Evolutionary conservation across 92 coral and sea anemone species (phyloP).

Genomic region (Palythoa heliodiscus): DNA sequence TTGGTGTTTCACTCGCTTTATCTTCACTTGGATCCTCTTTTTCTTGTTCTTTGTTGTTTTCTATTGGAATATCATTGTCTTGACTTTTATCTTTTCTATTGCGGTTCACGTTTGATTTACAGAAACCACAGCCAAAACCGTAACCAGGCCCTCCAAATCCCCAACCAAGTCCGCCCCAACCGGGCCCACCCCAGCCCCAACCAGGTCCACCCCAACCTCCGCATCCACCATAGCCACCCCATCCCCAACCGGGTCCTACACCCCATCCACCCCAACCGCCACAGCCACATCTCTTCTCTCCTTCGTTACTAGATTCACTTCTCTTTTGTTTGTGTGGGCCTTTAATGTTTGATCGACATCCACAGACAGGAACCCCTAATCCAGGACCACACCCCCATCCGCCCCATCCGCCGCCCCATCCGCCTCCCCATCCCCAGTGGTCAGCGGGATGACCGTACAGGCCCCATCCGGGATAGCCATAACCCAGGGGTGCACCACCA

Average conservation of each 20-base stretch:
- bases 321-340: constrained; percentile 34
- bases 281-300: constrained; percentile 60
- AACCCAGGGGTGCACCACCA: constrained; percentile 63
- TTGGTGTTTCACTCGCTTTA: neutral
- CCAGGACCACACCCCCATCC: constrained; percentile 54
- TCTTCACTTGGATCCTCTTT: constrained; percentile 4
- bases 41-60: constrained; percentile 25
- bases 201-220: constrained; percentile 59
- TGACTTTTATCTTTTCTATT: constrained; percentile 15
- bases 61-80: constrained; percentile 16
- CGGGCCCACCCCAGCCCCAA: constrained; percentile 34
- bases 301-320: constrained; percentile 25
- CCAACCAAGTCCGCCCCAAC: constrained; percentile 29
- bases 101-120: constrained; percentile 75
- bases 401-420: constrained; percentile 47
- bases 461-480: constrained; percentile 88
- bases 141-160: constrained; percentile 50
- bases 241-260: constrained; percentile 37
- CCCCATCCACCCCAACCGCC: constrained; percentile 33
- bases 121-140: constrained; percentile 63
- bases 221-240: constrained; percentile 72
- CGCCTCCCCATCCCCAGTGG: constrained; percentile 61
- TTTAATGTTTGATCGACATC: constrained; percentile 56
- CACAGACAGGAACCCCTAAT: constrained; percentile 46
- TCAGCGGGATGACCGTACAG: constrained; percentile 83